Conservation (phyloP, 2,888 invertebrate species). For the Pheosia tremula region DNA sequence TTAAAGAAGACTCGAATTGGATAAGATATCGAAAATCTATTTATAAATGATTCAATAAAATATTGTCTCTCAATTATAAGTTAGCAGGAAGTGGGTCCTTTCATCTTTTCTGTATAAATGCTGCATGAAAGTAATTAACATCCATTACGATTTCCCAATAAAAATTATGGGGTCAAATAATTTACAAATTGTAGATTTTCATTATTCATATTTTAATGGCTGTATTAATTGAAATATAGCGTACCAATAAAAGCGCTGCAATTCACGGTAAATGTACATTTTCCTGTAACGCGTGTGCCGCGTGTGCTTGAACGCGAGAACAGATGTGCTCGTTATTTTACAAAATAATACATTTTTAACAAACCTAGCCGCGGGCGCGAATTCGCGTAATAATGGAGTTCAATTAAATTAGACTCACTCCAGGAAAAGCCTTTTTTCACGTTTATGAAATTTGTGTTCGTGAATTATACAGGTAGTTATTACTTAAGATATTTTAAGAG, state of each 20-base stretch:
- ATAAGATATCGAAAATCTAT: background rate
- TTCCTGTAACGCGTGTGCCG: slow-evolving; percentile 41
- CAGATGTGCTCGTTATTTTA: slow-evolving; percentile 52
- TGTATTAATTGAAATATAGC: slow-evolving; percentile 51
- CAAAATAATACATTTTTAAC: slow-evolving; percentile 54
- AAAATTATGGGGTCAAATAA: slow-evolving; percentile 8
- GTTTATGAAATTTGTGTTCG: slow-evolving; percentile 20
- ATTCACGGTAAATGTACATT: slow-evolving; percentile 50
- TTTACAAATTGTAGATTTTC: slow-evolving; percentile 13
- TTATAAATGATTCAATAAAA: background rate
- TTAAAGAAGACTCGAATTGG: background rate
- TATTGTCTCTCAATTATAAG: too few relatives aligned
- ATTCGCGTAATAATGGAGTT: slow-evolving; percentile 44
- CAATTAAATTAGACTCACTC: slow-evolving; percentile 33
- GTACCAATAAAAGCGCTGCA: slow-evolving; percentile 48
- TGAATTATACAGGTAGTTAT: background rate
- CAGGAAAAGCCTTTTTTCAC: slow-evolving; percentile 21
- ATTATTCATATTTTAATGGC: slow-evolving; percentile 28
- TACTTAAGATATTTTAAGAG: too few relatives aligned
- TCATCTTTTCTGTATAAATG: background rate
- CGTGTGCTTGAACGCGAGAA: slow-evolving; percentile 41
- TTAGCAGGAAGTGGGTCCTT: background rate
- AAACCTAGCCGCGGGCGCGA: slow-evolving; percentile 38
- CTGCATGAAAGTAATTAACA: background rate
- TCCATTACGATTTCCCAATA: background rate